A percentile compares a stretch with the other conserved stretches of the same genome.
Evolutionary conservation across 2,888 invertebrate species (phyloP).

Genomic region (Euphydryas editha): DNA sequence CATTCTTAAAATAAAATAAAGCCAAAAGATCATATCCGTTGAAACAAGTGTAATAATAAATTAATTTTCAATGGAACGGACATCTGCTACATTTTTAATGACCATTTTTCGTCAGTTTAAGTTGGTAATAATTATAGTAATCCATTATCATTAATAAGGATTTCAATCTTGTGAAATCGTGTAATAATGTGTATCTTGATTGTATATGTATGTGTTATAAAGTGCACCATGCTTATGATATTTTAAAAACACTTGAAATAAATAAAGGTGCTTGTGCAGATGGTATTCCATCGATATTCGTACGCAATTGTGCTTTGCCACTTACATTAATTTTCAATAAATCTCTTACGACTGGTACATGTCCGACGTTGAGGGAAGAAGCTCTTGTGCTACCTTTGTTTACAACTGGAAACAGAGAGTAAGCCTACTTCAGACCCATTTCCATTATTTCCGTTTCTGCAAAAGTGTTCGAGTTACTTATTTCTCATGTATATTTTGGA

Average conservation of each 20-base stretch:
- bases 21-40: not conserved
- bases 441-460: no score
- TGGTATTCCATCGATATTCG: no score
- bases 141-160: not conserved
- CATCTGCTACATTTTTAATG: no score
- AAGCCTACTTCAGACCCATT: not conserved
- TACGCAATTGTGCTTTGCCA: no score
- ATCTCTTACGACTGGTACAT: conserved; percentile 10
- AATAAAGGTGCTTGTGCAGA: no score
- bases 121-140: not conserved
- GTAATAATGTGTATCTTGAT: not conserved
- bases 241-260: conserved; percentile 5
- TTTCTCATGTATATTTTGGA: no score
- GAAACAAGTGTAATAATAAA: not conserved
- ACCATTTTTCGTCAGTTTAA: no score
- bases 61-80: not conserved
- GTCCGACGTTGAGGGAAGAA: conserved; percentile 13
- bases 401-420: conserved; percentile 5
- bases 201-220: not conserved
- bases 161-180: not conserved
- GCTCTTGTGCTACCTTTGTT: conserved; percentile 10
- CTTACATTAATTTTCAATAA: no score
- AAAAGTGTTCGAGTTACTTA: no score
- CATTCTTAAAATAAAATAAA: not conserved
- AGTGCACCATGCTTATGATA: not conserved